Evolutionary conservation across 2,797 vertebrate genomes (phyloP).

Genomic region (Cichlasoma orientale): DNA sequence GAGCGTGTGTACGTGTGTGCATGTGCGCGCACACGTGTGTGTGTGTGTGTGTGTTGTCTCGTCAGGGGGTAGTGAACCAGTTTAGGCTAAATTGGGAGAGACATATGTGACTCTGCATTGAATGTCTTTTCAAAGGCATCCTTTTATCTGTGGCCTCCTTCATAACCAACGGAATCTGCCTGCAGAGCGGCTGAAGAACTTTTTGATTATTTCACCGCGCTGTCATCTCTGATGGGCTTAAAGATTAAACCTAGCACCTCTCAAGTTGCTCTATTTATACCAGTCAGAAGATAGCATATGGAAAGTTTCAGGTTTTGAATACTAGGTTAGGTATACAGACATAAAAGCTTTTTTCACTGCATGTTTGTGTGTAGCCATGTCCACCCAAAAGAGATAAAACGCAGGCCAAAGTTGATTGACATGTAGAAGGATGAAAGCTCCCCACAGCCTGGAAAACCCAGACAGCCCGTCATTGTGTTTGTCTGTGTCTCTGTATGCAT

Average conservation of each 20-base stretch:
- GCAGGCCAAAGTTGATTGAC: conserved; percentile 56
- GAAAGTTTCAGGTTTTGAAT: conserved; percentile 42
- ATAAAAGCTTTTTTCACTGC: conserved; percentile 43
- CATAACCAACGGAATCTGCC: conserved; percentile 49
- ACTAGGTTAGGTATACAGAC: conserved; percentile 36
- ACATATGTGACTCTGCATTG: conserved; percentile 51
- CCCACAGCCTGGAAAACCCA: conserved; percentile 13
- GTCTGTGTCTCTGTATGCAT: conserved; percentile 28
- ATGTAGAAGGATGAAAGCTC: conserved; percentile 63
- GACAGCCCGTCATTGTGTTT: conserved; percentile 27
- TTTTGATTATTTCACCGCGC: conserved; percentile 57
- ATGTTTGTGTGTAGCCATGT: conserved; percentile 26
- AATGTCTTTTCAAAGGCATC: conserved; percentile 66
- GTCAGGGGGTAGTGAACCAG: conserved; percentile 44
- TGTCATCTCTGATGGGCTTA: conserved; percentile 53
- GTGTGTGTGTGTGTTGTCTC: conserved; percentile 10
- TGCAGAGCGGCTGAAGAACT: conserved; percentile 42
- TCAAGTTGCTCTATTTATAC: conserved; percentile 43
- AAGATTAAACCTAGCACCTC: conserved; percentile 55
- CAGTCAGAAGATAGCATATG: conserved; percentile 27
- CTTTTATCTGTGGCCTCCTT: conserved; percentile 63
- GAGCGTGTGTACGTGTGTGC: background rate
- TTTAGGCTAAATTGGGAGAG: conserved; percentile 59
- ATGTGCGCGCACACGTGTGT: too few relatives aligned
- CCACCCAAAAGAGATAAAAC: conserved; percentile 35